Evolutionary conservation across 2,888 invertebrate species (phyloP), one percentile per base, ranked within the genome.

Genomic region (Autographa pulchrina): DNA sequence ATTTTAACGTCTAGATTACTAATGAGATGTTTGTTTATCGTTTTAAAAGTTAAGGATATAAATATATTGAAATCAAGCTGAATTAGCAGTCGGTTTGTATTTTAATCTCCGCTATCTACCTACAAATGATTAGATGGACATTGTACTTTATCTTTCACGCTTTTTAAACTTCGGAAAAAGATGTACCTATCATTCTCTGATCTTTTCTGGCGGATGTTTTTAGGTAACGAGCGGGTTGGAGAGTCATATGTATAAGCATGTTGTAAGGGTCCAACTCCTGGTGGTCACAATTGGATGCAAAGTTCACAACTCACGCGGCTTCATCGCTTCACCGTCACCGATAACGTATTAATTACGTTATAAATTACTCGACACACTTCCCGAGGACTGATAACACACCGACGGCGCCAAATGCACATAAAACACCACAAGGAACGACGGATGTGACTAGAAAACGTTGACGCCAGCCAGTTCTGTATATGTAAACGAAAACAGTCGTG

Each of bases 331-430:
- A 90, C 89, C 89, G 90, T 85, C 87, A 84, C 84, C 92, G 95
- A 94, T 95, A 95, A 92, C 88, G 86, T 89, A 92, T 93, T 94
- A 94, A 95, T 95, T 94, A 94, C 93, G 89, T 92, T 93, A 92
- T 94, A 94, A 92, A 94, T 94, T 92, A 93, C 90, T 88, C 93
- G 92, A 93, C 93, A 94, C 91, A 94, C 91, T 94, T 94, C 91
- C 89, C 88, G 85, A 85, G 79, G 75, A 85, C 89, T 92, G 94
- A 94, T 94, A 94, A 94, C 90, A 88, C 75, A 67, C 78, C 78
- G 82, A 74, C 91, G 92, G 91, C 92, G 91, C 90, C 91, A 86
- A 89, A 87, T 86, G 86, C 88, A 90, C 88, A 89, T 90, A 89
- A 89, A 91, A 89, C 88, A 83, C 85, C 83, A 84, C 83, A 83